Conservation (phyloP, 2,113 vertebrate genomes). For the Nothocercus nigrocapillus region DNA sequence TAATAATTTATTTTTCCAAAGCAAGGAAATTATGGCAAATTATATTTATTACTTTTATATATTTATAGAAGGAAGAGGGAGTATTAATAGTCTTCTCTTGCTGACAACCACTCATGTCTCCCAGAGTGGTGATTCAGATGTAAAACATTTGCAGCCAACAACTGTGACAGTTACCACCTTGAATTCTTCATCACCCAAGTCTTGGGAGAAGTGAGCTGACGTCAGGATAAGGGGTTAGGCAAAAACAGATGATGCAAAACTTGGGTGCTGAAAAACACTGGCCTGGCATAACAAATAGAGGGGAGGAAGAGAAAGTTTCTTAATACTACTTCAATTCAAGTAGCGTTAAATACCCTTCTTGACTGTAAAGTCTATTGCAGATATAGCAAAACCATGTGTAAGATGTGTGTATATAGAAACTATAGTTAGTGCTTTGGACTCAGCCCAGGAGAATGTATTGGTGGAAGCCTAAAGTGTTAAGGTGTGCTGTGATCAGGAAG, state of each 20-base stretch:
- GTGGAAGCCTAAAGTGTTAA: neutral
- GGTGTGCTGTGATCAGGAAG: fast-evolving
- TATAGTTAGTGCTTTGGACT: neutral
- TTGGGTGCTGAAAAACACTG: neutral
- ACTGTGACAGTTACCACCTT: neutral
- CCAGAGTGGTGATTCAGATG: neutral
- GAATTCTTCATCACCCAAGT: neutral
- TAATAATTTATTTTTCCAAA: neutral
- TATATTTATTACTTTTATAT: neutral
- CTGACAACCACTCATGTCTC: neutral
- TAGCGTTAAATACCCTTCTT: neutral
- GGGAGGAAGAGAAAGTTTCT: neutral
- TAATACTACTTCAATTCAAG: neutral
- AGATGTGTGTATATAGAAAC: neutral
- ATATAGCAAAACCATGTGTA: neutral
- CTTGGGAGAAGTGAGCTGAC: neutral
- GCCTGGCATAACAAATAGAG: neutral
- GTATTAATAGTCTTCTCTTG: neutral
- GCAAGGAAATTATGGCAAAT: neutral
- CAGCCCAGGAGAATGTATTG: neutral
- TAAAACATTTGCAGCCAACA: neutral
- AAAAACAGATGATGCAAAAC: neutral
- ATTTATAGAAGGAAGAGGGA: neutral
- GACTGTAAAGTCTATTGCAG: neutral
- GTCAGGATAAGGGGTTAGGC: neutral